Conservation (phyloP, 35 echinoderm and acorn worm genomes). For the Strongylocentrotus purpuratus region DNA sequence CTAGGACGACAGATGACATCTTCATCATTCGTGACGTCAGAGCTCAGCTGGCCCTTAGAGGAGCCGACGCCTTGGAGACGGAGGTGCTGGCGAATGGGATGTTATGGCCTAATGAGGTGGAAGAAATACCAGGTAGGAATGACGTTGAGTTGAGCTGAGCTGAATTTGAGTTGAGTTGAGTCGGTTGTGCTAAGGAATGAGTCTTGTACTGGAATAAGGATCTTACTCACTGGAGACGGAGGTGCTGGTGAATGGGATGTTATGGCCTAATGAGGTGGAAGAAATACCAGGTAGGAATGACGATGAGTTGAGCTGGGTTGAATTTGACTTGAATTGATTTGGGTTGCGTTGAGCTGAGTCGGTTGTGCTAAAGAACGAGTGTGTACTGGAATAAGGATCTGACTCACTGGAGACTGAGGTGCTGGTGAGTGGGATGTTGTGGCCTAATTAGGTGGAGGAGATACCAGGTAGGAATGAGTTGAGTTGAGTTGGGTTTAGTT, state of each 20-base stretch:
- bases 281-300: constrained; percentile 72
- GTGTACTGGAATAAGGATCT: too few species aligned
- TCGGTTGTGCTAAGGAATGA: too few species aligned
- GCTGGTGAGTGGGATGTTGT: constrained; percentile 47
- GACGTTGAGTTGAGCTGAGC: not conserved
- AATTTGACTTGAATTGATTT: not conserved
- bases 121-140: constrained; percentile 77
- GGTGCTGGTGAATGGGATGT: constrained; percentile 51
- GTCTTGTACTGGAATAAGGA: too few species aligned
- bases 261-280: constrained; percentile 81
- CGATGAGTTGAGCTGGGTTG: not conserved
- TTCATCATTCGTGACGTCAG: constrained; percentile 78
- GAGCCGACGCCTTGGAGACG: constrained; percentile 48
- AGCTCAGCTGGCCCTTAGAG: constrained; percentile 45
- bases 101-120: constrained; percentile 78
- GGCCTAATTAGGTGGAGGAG: constrained; percentile 78
- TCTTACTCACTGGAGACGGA: constrained; percentile 51
- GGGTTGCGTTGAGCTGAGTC: too few species aligned
- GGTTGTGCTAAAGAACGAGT: too few species aligned
- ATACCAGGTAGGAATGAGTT: constrained; percentile 66
- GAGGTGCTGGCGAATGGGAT: constrained; percentile 62
- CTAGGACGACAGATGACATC: constrained; percentile 40
- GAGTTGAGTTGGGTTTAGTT: not conserved
- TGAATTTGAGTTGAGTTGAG: not conserved
- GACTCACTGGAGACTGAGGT: not conserved